These are phyloP conservation scores for Hydraecia micacea DNA, from an alignment of 2,888 invertebrate genomes.

Conservation along the genomic window DNA sequence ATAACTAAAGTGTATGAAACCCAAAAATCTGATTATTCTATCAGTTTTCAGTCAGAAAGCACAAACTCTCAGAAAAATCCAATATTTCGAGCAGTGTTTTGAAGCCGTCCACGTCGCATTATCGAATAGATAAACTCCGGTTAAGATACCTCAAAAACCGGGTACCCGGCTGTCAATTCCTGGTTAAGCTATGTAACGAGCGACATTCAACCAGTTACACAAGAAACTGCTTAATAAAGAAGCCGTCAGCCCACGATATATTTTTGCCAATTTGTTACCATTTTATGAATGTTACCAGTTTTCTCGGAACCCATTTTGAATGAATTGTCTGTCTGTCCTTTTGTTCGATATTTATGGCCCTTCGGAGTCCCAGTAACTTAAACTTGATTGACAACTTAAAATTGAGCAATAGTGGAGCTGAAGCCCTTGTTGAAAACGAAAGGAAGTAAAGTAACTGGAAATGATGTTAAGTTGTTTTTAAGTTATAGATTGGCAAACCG, in stretches of 20 bases:
- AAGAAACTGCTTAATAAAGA: conserved; percentile 2
- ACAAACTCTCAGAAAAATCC: background rate
- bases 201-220: background rate
- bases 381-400: conserved; percentile 45
- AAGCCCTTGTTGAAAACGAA: conserved; percentile 17
- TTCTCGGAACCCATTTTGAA: conserved; percentile 45
- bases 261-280: conserved; percentile 51
- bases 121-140: background rate
- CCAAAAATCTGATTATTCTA: background rate
- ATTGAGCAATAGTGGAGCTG: conserved; percentile 17
- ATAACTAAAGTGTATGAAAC: background rate
- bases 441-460: background rate
- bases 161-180: background rate
- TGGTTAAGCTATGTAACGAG: background rate
- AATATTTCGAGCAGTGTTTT: background rate
- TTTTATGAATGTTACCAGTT: conserved; percentile 37
- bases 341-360: conserved; percentile 52
- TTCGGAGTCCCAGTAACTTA: conserved; percentile 46
- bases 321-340: conserved; percentile 36
- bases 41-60: background rate
- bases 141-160: background rate
- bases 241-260: conserved; percentile 29
- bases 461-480: background rate
- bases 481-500: background rate
- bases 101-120: too few species aligned